Conservation (phyloP, 2,888 invertebrate species). For the Tanypteryx hageni region DNA sequence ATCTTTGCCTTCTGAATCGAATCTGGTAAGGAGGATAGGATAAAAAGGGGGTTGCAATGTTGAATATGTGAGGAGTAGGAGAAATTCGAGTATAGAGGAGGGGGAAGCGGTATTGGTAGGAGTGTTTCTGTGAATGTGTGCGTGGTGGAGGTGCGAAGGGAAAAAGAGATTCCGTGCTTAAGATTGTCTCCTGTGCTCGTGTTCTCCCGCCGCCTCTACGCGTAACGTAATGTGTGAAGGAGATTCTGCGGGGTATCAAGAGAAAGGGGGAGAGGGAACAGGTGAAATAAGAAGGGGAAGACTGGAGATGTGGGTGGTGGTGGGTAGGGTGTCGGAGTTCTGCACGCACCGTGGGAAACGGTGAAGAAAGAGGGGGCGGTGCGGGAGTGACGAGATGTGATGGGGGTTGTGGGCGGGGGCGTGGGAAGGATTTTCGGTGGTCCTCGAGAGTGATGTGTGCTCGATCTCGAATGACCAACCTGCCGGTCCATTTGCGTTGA, state of each 20-base stretch:
- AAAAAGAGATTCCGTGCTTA: no score
- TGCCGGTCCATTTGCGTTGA: conserved; percentile 8
- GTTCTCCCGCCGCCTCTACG: not conserved
- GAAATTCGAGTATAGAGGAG: no score
- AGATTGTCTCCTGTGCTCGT: no score
- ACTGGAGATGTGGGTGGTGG: not conserved
- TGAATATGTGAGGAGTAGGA: no score
- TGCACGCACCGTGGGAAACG: not conserved
- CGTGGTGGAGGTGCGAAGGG: no score
- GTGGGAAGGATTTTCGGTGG: conserved; percentile 39
- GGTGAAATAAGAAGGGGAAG: not conserved
- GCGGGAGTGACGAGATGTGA: not conserved
- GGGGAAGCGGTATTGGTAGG: no score
- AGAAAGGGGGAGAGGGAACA: not conserved
- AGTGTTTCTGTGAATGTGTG: no score
- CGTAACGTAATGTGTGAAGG: conserved; percentile 6
- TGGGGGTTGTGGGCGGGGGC: not conserved
- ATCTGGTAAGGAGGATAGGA: no score
- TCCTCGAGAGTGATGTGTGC: conserved; percentile 32
- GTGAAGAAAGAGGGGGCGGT: not conserved
- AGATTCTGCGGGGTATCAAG: not conserved
- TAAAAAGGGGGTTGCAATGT: no score
- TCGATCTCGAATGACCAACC: conserved; percentile 44
- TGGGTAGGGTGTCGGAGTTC: not conserved
- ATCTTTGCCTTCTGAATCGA: no score